Evolutionary conservation across 2,797 vertebrate genomes (phyloP).

Genomic region (Tenualosa thibaudeaui): DNA sequence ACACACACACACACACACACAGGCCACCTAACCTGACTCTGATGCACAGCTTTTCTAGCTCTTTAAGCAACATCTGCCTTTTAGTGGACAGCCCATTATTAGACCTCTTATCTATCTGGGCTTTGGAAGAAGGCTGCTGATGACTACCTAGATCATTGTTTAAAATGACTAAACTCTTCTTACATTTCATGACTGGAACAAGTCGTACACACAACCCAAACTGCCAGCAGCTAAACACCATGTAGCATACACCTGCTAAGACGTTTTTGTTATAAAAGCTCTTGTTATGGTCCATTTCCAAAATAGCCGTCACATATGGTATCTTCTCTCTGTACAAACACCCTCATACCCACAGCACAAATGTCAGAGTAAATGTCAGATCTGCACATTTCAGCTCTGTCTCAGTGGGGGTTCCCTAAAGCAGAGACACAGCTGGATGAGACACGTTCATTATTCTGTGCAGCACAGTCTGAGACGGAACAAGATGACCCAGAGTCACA

Average conservation of each 20-base stretch:
- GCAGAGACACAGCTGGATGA: background rate
- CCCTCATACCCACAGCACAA: background rate
- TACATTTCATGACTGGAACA: background rate
- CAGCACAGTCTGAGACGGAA: background rate
- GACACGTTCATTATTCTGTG: background rate
- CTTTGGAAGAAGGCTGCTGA: background rate
- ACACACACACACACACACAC: background rate
- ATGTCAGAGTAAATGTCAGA: conserved; percentile 16
- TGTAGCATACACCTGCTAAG: background rate
- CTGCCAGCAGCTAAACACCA: background rate
- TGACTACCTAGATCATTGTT: background rate
- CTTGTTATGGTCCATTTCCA: background rate
- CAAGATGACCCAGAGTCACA: background rate
- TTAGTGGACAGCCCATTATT: background rate
- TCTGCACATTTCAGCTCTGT: background rate
- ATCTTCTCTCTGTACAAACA: background rate
- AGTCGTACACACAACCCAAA: background rate
- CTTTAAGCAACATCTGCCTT: background rate
- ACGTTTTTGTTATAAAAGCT: background rate
- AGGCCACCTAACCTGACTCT: background rate
- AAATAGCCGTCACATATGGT: background rate
- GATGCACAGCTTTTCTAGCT: background rate
- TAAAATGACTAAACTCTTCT: background rate
- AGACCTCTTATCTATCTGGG: background rate
- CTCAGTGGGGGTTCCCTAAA: background rate